These are phyloP conservation scores for Atta cephalotes DNA, from an alignment of 1,140 invertebrate genomes.

Conservation along the genomic window DNA sequence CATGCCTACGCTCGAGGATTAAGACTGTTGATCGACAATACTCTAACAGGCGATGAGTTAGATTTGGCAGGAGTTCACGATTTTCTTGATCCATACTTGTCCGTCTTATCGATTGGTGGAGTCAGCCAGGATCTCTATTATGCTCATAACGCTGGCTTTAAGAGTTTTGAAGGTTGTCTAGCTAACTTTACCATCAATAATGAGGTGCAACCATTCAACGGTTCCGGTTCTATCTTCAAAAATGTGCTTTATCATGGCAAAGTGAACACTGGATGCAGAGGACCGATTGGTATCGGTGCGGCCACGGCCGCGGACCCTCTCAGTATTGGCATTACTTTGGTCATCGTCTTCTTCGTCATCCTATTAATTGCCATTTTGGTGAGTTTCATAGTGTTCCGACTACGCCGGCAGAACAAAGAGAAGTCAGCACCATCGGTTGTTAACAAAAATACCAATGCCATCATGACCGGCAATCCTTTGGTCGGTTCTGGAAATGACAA, in stretches of 20 bases:
- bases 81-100: conserved; percentile 96
- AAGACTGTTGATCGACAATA: conserved; percentile 90
- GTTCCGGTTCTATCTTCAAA: conserved; percentile 92
- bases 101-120: conserved; percentile 92
- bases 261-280: conserved; percentile 89
- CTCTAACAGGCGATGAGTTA: conserved; percentile 92
- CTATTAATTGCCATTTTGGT: conserved; percentile 95
- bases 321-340: conserved; percentile 95
- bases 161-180: conserved; percentile 94
- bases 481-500: conserved; percentile 78
- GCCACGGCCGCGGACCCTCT: conserved; percentile 93
- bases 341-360: conserved; percentile 97
- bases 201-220: conserved; percentile 95
- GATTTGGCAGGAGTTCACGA: conserved; percentile 95
- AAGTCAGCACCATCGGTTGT: conserved; percentile 87
- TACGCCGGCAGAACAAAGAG: conserved; percentile 94
- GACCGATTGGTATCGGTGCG: conserved; percentile 90
- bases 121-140: conserved; percentile 87
- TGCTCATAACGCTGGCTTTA: conserved; percentile 84
- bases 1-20: conserved; percentile 90
- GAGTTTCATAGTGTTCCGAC: conserved; percentile 95
- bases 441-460: conserved; percentile 83
- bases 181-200: conserved; percentile 96
- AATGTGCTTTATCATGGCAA: conserved; percentile 90
- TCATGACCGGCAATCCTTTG: conserved; percentile 81